Conservation (phyloP, 2,113 vertebrate species). For the Carlito syrichta region DNA sequence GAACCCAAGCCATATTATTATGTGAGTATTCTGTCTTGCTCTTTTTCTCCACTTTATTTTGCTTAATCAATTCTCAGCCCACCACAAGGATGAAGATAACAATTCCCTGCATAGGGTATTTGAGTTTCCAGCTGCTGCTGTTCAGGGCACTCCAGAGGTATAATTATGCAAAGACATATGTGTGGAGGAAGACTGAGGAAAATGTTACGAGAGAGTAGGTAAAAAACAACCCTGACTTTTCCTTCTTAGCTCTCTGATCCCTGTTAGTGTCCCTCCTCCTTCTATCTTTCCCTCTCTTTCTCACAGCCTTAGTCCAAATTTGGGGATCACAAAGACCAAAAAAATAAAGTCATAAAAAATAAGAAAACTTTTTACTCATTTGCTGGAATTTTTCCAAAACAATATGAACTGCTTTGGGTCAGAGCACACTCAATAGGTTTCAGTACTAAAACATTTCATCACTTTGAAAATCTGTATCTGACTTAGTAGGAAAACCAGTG, state of each 20-base stretch:
- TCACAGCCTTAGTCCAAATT: background rate
- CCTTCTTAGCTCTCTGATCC: background rate
- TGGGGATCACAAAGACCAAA: background rate
- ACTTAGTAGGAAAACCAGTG: accelerated
- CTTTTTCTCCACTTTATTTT: background rate
- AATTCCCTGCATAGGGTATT: too few species aligned
- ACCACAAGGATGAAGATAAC: background rate
- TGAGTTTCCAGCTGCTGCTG: background rate
- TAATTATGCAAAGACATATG: background rate
- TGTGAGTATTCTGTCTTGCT: background rate
- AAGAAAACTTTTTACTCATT: background rate
- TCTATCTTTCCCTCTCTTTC: background rate
- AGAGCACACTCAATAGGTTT: accelerated
- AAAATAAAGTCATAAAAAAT: too few species aligned
- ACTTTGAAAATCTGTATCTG: background rate
- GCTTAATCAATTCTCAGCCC: background rate
- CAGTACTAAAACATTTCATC: background rate
- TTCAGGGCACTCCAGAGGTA: accelerated
- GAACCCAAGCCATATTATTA: background rate
- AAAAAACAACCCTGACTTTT: background rate
- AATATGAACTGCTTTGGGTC: background rate
- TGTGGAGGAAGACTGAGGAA: background rate
- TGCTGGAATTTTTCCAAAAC: background rate
- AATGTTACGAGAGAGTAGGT: background rate
- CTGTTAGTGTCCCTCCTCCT: accelerated